Evolutionary conservation across 2,888 invertebrate genomes (phyloP).

Genomic region (Hartigia nigra): DNA sequence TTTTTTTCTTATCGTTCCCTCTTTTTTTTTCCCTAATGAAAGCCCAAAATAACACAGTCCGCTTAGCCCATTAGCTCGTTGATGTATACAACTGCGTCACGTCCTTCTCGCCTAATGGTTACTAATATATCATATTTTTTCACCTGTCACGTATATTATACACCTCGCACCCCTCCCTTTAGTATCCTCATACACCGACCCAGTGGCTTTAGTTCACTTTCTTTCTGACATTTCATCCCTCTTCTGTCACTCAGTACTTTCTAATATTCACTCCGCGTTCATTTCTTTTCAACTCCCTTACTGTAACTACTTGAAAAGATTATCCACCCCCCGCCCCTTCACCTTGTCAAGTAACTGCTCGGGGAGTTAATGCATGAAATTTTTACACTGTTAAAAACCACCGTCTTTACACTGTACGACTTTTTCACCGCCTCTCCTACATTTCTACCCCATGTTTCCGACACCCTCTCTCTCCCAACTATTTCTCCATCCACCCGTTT

Average conservation of each 20-base stretch:
- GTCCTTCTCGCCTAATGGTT: constrained; percentile 30
- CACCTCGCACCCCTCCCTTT: constrained; percentile 8
- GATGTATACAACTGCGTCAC: constrained; percentile 19
- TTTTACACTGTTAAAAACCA: too few relatives aligned
- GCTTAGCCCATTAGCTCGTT: constrained; percentile 27
- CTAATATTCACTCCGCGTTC: background rate
- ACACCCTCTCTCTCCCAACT: background rate
- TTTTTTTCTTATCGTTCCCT: background rate
- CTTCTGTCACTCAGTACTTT: constrained; percentile 27
- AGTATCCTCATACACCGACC: too few relatives aligned
- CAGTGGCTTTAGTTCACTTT: too few relatives aligned
- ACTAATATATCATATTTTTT: constrained; percentile 41
- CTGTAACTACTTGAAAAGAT: too few relatives aligned
- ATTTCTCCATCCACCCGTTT: background rate
- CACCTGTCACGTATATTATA: constrained; percentile 35
- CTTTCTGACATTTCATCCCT: constrained; percentile 30
- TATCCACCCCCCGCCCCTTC: too few relatives aligned
- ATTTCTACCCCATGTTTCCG: background rate
- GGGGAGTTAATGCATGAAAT: too few relatives aligned
- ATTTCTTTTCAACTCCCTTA: background rate
- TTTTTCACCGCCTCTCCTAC: background rate
- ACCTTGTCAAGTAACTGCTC: too few relatives aligned
- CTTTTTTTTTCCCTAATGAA: background rate
- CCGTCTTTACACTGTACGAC: too few relatives aligned
- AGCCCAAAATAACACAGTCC: constrained; percentile 16